Evolutionary conservation across 2,888 invertebrate genomes (phyloP).

Genomic region (Acrobasis consociella): DNA sequence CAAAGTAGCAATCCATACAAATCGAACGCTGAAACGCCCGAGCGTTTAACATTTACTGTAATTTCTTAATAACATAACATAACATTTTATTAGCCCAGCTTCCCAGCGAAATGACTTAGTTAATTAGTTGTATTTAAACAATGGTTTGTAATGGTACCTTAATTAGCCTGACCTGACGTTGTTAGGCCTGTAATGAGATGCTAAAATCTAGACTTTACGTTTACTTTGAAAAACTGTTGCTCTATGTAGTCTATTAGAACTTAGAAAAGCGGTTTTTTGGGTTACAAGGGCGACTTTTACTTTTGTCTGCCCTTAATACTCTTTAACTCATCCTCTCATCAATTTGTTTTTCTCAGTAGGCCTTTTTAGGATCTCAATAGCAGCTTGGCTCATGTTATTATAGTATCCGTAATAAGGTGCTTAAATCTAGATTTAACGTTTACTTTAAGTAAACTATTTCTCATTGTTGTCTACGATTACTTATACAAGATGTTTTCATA

Average conservation of each 20-base stretch:
- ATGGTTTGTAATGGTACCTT: conserved; percentile 47
- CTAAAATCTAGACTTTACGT: conserved; percentile 10
- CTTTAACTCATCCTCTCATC: too few species aligned
- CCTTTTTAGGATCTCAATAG: too few species aligned
- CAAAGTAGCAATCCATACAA: conserved; percentile 47
- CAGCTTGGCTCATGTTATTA: too few species aligned
- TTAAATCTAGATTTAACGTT: too few species aligned
- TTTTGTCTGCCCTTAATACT: too few species aligned
- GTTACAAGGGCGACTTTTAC: too few species aligned
- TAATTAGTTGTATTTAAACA: conserved; percentile 76
- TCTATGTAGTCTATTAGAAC: background rate
- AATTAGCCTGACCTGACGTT: conserved; percentile 30
- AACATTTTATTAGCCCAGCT: conserved; percentile 72
- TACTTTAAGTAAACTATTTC: too few species aligned
- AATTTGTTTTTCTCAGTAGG: too few species aligned
- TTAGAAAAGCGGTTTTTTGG: background rate
- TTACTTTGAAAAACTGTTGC: background rate
- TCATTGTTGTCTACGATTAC: too few species aligned
- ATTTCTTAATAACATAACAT: conserved; percentile 74
- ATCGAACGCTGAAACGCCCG: conserved; percentile 39
- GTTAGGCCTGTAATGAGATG: conserved; percentile 16
- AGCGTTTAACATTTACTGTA: conserved; percentile 65
- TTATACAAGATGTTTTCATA: too few species aligned
- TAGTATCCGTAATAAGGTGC: too few species aligned
- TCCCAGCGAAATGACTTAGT: conserved; percentile 73